Percentiles rank a stretch among this genome's conserved stretches.
These are phyloP conservation scores for Drosophila takahashii DNA, from an alignment of 1,140 invertebrate genomes.

Conservation along the genomic window DNA sequence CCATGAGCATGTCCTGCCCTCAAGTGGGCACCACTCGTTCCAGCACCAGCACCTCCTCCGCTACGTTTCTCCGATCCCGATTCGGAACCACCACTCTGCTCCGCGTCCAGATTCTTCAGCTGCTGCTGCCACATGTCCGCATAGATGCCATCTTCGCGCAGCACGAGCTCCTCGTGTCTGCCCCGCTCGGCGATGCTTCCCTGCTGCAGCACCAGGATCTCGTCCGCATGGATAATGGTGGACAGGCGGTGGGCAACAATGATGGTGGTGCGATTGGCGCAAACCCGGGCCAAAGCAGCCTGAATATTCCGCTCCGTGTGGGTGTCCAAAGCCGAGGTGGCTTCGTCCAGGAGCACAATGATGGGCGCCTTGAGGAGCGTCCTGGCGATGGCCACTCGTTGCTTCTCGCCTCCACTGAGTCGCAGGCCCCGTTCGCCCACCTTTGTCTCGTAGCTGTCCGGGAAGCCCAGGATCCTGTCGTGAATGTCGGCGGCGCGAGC, in stretches of 20 bases:
- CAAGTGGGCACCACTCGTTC: constrained; percentile 32
- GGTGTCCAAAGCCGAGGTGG: constrained; percentile 93
- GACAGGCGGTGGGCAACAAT: constrained; percentile 97
- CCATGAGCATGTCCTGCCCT: constrained; percentile 70
- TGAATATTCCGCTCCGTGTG: constrained; percentile 94
- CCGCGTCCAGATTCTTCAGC: constrained; percentile 86
- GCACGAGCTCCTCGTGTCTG: constrained; percentile 92
- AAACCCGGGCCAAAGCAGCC: constrained; percentile 90
- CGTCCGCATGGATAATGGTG: constrained; percentile 96
- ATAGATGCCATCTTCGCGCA: constrained; percentile 88
- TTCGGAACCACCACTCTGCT: constrained; percentile 40
- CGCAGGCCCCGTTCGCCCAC: constrained; percentile 92
- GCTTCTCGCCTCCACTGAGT: constrained; percentile 96
- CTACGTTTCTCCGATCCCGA: constrained; percentile 15
- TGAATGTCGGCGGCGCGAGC: constrained; percentile 97
- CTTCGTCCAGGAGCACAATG: constrained; percentile 96
- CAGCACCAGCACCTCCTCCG: constrained; percentile 7
- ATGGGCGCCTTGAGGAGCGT: constrained; percentile 94
- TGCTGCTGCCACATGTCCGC: constrained; percentile 96
- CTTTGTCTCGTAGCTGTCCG: constrained; percentile 94
- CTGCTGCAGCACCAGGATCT: constrained; percentile 95
- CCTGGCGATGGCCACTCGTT: constrained; percentile 95
- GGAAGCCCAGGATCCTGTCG: constrained; percentile 95
- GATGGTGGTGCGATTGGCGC: constrained; percentile 94
- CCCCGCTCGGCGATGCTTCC: constrained; percentile 96